Evolutionary conservation across 2,888 invertebrate species (phyloP), one percentile per base, ranked within the genome.

Genomic region (Aleiodes testaceus): DNA sequence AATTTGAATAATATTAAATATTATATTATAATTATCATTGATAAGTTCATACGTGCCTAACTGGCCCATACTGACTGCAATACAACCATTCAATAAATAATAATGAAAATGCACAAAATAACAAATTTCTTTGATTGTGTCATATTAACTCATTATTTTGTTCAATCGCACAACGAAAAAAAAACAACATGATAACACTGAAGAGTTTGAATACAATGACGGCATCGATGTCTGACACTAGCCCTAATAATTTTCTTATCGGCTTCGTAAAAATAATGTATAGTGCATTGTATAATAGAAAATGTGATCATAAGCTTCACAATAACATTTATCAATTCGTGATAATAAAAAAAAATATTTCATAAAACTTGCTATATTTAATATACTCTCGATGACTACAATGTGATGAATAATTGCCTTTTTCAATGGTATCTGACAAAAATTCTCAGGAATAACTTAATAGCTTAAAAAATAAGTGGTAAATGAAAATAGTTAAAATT

Each of bases 11-110:
- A 30, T 30, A 55, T 36, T 61, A 61, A 44, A 26, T 26, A 26
- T 26, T 61, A 61, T 44, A 42, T 61, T 36, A 36, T 55, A 55
- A 55, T 55, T 14, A 53, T 53, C 26, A 53, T 53, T 20, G 22
- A 53, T 55, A 63, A 20, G 42, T 63, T 63, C 18, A 44, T 42
- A 44, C 42, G 61, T 18, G 61, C 22, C 45, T 45, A 9, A 22
- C n/a, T n/a, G 44, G 63, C 45, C 44, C 20, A 18, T 63, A 63
- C 7, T 45, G 63, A 22, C 63, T 45, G 47, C 45, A 45, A 22
- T 42, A 63, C 45, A 63, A 66, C 18, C 42, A 42, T 59, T 42
- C 36, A 59, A 59, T 59, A 59, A 59, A 59, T 55, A 59, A 59
- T 55, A 55, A 55, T 36, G n/a, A 59, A 59, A 59, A 59, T 26